phyloP scores from a whole-genome alignment of 1,140 invertebrate species.

The Zaprionus lachaisei region DNA sequence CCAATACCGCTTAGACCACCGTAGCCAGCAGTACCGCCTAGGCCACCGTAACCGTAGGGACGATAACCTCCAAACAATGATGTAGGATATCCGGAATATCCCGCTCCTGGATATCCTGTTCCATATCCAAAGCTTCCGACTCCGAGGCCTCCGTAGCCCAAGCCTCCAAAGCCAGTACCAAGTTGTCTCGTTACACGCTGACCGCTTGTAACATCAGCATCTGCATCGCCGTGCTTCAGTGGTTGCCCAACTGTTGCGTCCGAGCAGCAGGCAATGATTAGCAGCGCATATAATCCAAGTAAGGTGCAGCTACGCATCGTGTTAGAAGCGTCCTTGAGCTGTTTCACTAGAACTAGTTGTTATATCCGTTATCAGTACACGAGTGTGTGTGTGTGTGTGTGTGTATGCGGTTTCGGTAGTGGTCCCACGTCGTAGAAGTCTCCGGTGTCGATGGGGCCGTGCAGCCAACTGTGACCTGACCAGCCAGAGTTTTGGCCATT shows the following conservation, averaged over 20 bases:
- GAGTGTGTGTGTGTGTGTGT: conserved; percentile 17
- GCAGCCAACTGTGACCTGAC: conserved; percentile 69
- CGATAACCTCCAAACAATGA: conserved; percentile 30
- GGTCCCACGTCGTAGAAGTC: not conserved
- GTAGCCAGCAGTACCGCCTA: conserved; percentile 1
- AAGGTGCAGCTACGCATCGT: conserved; percentile 69
- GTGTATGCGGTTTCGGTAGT: conserved; percentile 26
- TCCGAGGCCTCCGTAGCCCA: conserved; percentile 16
- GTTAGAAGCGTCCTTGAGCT: conserved; percentile 52
- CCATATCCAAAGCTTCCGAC: conserved; percentile 30
- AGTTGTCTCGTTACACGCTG: conserved; percentile 56
- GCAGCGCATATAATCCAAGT: conserved; percentile 76
- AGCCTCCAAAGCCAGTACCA: conserved; percentile 26
- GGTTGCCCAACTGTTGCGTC: conserved; percentile 71
- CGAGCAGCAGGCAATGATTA: conserved; percentile 56
- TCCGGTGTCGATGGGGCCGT: conserved; percentile 19
- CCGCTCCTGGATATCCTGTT: conserved; percentile 15
- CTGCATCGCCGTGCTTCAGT: conserved; percentile 45
- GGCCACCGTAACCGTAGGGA: conserved; percentile 11
- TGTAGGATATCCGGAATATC: not conserved
- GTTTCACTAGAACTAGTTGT: conserved; percentile 24
- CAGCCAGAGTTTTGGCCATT: conserved; percentile 58
- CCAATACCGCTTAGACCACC: conserved; percentile 38
- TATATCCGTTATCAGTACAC: not conserved
- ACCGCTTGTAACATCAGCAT: not conserved